Conservation (phyloP, 2,113 vertebrate genomes). For the Rhinopomastus cyanomelas region DNA sequence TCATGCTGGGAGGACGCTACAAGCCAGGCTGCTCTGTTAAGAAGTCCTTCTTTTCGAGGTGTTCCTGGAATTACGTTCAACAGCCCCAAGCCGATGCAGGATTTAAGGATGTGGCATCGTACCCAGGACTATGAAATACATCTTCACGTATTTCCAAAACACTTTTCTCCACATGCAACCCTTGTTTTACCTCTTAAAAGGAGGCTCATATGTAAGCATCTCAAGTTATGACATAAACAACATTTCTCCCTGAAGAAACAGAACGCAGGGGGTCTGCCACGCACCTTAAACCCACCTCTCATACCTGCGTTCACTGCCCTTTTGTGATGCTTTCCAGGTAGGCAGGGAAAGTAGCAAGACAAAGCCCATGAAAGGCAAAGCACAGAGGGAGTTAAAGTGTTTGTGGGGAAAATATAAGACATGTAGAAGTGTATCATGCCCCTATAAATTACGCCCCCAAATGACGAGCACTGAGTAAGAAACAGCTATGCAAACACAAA, state of each 20-base stretch:
- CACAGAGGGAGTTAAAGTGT: neutral
- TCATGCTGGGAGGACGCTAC: neutral
- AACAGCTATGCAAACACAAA: constrained; percentile 59
- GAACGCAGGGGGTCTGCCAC: neutral
- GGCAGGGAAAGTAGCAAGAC: neutral
- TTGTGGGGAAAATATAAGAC: constrained; percentile 29
- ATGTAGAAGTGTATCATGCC: neutral
- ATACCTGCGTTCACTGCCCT: neutral
- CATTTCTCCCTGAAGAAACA: neutral
- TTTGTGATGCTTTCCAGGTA: neutral
- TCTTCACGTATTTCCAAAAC: neutral
- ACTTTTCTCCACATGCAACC: neutral
- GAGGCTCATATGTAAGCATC: neutral
- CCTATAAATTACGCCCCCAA: constrained; percentile 16
- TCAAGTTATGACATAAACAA: neutral
- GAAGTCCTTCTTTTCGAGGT: neutral
- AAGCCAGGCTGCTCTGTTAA: neutral
- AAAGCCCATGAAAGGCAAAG: neutral
- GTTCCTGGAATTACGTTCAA: neutral
- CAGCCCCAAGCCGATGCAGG: neutral
- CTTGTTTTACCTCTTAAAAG: neutral
- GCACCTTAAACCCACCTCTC: neutral
- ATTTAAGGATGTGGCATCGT: neutral
- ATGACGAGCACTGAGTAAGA: constrained; percentile 29
- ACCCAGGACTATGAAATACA: neutral